These are phyloP conservation scores for Coelogynopora nodosa DNA, from an alignment of 2,888 invertebrate genomes.

Conservation along the genomic window DNA sequence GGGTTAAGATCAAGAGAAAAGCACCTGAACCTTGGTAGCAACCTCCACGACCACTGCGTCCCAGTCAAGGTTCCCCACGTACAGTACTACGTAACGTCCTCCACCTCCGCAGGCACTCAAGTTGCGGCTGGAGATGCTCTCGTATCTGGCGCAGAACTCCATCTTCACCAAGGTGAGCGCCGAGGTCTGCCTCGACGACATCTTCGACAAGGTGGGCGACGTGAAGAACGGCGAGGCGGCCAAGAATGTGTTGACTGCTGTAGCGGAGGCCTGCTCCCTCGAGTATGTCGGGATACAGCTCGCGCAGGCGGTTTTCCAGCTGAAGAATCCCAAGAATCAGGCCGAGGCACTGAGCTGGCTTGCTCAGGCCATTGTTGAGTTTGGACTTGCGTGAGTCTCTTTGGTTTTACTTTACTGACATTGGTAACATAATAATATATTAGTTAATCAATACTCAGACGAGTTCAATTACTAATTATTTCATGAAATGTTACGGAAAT, in stretches of 20 bases:
- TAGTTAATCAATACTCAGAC: no score
- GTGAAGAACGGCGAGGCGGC: conserved; percentile 71
- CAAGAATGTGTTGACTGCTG: conserved; percentile 69
- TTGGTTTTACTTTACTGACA: no score
- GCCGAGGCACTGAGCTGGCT: conserved; percentile 80
- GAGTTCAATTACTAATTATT: no score
- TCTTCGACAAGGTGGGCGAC: conserved; percentile 79
- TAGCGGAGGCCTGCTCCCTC: conserved; percentile 75
- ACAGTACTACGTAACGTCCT: background rate
- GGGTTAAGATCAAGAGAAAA: no score
- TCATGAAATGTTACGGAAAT: no score
- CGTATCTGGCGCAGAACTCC: conserved; percentile 71
- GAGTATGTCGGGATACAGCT: conserved; percentile 70
- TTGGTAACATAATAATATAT: no score
- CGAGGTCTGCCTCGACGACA: conserved; percentile 73
- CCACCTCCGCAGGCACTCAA: conserved; percentile 68
- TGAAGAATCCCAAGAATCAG: conserved; percentile 86
- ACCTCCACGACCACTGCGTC: no score
- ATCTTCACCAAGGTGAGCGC: conserved; percentile 68
- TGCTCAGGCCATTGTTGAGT: conserved; percentile 74
- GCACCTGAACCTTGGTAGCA: no score
- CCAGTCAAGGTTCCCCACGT: no score
- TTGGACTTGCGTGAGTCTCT: conserved; percentile 72
- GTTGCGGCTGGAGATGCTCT: conserved; percentile 74
- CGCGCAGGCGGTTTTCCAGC: conserved; percentile 73